Conservation (phyloP, 1,140 invertebrate genomes). For the Psix sp. region DNA sequence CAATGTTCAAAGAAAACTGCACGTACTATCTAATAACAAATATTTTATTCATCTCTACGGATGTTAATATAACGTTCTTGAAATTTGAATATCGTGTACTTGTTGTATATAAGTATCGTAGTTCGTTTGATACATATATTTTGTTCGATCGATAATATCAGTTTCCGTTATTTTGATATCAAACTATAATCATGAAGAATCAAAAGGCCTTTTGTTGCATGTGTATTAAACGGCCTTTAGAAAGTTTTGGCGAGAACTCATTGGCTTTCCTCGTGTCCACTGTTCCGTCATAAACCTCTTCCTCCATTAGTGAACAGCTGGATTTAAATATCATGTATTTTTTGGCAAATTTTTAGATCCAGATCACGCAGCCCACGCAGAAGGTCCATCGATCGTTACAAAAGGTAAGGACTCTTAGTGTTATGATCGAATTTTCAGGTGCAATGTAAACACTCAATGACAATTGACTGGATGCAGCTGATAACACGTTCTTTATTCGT, state of each 20-base stretch:
- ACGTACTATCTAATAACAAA: conserved; percentile 4
- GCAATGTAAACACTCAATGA: conserved; percentile 55
- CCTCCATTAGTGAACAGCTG: conserved; percentile 46
- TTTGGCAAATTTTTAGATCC: conserved; percentile 70
- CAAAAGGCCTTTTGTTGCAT: conserved; percentile 27
- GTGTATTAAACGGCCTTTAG: conserved; percentile 17
- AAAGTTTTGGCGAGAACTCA: conserved; percentile 37
- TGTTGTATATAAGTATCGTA: too few species aligned
- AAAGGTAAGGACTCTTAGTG: conserved; percentile 66
- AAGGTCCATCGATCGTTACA: conserved; percentile 64
- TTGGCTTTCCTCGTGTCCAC: conserved; percentile 32
- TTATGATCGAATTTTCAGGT: conserved; percentile 65
- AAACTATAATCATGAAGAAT: conserved; percentile 24
- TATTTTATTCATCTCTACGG: too few species aligned
- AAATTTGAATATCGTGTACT: too few species aligned
- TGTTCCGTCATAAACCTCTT: conserved; percentile 36
- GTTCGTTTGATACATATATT: too few species aligned
- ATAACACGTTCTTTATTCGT: conserved; percentile 64
- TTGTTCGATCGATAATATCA: too few species aligned
- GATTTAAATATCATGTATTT: conserved; percentile 64
- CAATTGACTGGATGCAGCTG: conserved; percentile 51
- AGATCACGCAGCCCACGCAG: conserved; percentile 65
- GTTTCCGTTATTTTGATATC: too few species aligned
- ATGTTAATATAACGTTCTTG: too few species aligned
- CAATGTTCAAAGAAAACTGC: conserved; percentile 26